Conservation (phyloP, 2,797 vertebrate genomes). For the Australoheros facetus region DNA sequence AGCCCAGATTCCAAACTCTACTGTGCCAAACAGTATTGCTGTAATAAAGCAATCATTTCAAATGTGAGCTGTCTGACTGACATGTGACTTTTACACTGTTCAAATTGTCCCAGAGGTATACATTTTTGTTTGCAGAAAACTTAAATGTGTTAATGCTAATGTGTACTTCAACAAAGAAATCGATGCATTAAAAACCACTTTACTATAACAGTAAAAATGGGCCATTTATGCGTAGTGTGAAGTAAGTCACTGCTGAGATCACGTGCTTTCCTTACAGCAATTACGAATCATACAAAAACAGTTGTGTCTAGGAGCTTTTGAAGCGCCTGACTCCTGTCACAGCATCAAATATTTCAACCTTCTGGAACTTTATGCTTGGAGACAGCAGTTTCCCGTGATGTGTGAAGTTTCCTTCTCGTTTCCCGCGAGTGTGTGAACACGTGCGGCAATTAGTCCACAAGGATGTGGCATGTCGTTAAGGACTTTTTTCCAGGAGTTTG, state of each 20-base stretch:
- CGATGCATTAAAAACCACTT: neutral
- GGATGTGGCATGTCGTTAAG: slow-evolving; percentile 13
- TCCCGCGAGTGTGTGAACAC: slow-evolving; percentile 31
- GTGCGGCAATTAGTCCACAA: slow-evolving; percentile 36
- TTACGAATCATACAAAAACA: slow-evolving; percentile 33
- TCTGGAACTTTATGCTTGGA: slow-evolving; percentile 50
- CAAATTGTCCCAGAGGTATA: neutral
- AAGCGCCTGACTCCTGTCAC: slow-evolving; percentile 53
- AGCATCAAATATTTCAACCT: slow-evolving; percentile 61
- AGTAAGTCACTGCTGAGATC: slow-evolving; percentile 1
- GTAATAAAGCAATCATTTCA: neutral
- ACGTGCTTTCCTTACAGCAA: slow-evolving; percentile 27
- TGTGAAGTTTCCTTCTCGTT: slow-evolving; percentile 50
- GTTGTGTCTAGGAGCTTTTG: slow-evolving; percentile 26
- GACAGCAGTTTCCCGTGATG: slow-evolving; percentile 44
- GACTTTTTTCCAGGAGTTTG: slow-evolving; percentile 28
- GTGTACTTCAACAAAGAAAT: neutral
- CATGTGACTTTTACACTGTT: neutral
- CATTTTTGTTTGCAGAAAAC: slow-evolving; percentile 7
- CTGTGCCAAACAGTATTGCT: neutral
- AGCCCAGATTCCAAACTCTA: neutral
- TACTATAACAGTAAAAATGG: neutral
- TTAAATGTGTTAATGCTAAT: neutral
- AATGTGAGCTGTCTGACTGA: neutral
- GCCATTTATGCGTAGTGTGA: neutral